Percentiles rank a stretch among this genome's conserved stretches.
phyloP scores from a whole-genome alignment of 2,888 invertebrate genomes.

The Eubasilissa splendida region DNA sequence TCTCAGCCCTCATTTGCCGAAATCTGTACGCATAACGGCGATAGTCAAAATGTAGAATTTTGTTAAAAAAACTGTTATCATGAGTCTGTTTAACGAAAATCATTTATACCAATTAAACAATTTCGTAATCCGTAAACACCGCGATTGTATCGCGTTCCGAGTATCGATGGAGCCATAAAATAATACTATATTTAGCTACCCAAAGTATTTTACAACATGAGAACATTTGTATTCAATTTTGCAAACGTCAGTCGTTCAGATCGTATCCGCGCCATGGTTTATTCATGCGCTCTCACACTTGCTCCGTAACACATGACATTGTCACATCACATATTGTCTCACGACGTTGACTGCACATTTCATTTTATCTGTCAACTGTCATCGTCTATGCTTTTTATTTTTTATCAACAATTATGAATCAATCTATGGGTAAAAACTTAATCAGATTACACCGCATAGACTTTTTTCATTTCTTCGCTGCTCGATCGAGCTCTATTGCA shows the following conservation, averaged over 20 bases:
- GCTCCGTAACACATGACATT: slow-evolving; percentile 17
- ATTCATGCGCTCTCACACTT: slow-evolving; percentile 51
- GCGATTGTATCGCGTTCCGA: not conserved
- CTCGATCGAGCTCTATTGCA: too few relatives aligned
- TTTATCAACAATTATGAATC: slow-evolving; percentile 25
- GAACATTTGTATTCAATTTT: slow-evolving; percentile 39
- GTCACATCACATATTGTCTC: slow-evolving; percentile 45
- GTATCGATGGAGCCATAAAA: not conserved
- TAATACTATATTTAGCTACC: slow-evolving; percentile 2
- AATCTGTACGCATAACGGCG: too few relatives aligned
- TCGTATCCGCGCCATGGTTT: slow-evolving; percentile 38
- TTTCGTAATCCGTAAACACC: too few relatives aligned
- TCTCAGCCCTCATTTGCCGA: too few relatives aligned
- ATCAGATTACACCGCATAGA: too few relatives aligned
- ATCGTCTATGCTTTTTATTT: not conserved
- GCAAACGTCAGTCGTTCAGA: slow-evolving; percentile 39
- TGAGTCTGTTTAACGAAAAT: too few relatives aligned
- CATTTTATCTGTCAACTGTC: slow-evolving; percentile 42
- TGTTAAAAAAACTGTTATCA: too few relatives aligned
- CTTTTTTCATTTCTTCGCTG: too few relatives aligned
- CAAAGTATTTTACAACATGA: slow-evolving; percentile 16
- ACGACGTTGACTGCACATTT: slow-evolving; percentile 36
- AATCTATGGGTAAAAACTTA: too few relatives aligned
- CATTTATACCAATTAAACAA: too few relatives aligned
- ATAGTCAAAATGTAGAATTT: too few relatives aligned